Evolutionary conservation across 2,797 vertebrate species (phyloP), one percentile per base, ranked within the genome.

Genomic region (Urosaurus nigricauda): DNA sequence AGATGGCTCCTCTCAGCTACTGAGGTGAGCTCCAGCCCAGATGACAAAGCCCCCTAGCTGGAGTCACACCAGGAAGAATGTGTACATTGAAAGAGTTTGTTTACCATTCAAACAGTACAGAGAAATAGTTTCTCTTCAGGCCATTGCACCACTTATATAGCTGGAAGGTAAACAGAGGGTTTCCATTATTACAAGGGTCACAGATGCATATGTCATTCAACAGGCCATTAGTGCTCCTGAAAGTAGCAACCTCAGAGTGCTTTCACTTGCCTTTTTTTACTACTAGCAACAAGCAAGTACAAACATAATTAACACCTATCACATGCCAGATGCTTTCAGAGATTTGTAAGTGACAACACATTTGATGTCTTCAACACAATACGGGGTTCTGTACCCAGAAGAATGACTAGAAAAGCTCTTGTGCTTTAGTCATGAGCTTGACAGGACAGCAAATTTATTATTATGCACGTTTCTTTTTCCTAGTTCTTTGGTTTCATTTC

Each of bases 201-300:
- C 58, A 40, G 92, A 92, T 78, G 32, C 92, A 90, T 92, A 92
- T 91, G 83, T n/a, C 92, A 89, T 93, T 87, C 93, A 94, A 89
- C 79, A 89, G 91, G 86, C 26, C n/a, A 37, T 29, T 75, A 86
- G 53, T 7, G 13, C 63, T 65, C 58, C 13, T 32, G 19, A 75
- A 79, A 74, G 43, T n/a, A 73, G 29, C n/a, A 75, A 40, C 51
- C 29, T 74, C 13, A 6, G 17, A 24, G 37, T 71, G 63, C 60
- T 60, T 47, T 71, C 63, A 17, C n/a, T 89, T 82, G 70, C 24
- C 26, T 53, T 82, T 51, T 47, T 40, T 86, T 40, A 75, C 43
- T 51, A 58, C 13, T 53, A 82, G 43, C 71, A 86, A 56, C 79
- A 85, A 85, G 83, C 32, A 89, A 70, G 35, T 86, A 14, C 73